A percentile compares a stretch with the other conserved stretches of the same genome.
Conservation (phyloP, 1,140 invertebrate genomes). For the Drosophila mauritiana region DNA sequence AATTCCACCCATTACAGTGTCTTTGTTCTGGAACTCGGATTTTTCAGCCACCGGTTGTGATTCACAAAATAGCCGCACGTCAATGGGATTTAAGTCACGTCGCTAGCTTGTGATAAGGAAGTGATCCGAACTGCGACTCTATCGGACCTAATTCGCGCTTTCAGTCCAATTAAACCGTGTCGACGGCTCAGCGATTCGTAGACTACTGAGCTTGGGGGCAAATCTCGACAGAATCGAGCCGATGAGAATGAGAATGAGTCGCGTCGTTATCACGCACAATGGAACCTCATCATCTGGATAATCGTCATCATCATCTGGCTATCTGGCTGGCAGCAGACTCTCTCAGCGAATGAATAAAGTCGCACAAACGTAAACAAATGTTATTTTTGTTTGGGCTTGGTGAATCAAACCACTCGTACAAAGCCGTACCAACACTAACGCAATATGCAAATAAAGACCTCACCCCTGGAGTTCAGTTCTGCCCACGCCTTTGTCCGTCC, state of each 20-base stretch:
- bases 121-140: constrained; percentile 34
- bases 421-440: not conserved
- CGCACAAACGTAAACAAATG: constrained; percentile 30
- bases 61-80: constrained; percentile 32
- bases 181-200: constrained; percentile 26
- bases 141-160: constrained; percentile 2
- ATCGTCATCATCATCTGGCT: not conserved
- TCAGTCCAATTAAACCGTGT: constrained; percentile 20
- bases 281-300: constrained; percentile 12
- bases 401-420: constrained; percentile 26
- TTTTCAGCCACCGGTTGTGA: constrained; percentile 26
- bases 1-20: constrained; percentile 40
- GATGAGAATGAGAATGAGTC: constrained; percentile 42
- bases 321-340: constrained; percentile 11
- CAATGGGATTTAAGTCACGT: constrained; percentile 51
- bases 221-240: constrained; percentile 27
- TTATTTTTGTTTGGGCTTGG: constrained; percentile 30
- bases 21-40: constrained; percentile 35
- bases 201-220: constrained; percentile 45
- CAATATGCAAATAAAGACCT: constrained; percentile 17
- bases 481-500: not conserved
- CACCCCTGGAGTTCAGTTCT: not conserved
- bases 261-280: constrained; percentile 54
- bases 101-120: constrained; percentile 56
- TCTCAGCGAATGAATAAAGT: constrained; percentile 11